Evolutionary conservation across 1,140 invertebrate genomes (phyloP).

Genomic region (Acromyrmex charruanus): DNA sequence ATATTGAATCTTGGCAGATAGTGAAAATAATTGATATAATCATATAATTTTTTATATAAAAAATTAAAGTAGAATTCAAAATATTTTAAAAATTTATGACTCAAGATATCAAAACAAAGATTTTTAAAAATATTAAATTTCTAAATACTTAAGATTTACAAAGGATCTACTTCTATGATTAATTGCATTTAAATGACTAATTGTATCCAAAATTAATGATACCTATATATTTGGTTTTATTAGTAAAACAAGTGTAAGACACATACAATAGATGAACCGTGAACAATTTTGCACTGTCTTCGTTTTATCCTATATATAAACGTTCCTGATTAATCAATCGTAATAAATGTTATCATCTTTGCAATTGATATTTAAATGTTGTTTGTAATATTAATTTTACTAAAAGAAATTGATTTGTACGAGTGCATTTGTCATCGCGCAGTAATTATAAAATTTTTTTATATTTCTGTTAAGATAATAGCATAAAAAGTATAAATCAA

Average conservation of each 20-base stretch:
- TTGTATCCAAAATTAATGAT: constrained; percentile 57
- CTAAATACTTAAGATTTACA: not conserved
- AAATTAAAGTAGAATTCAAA: not conserved
- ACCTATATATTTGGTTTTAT: constrained; percentile 12
- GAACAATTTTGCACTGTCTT: constrained; percentile 50
- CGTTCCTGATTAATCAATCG: constrained; percentile 63
- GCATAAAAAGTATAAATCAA: not conserved
- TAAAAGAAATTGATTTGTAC: constrained; percentile 44
- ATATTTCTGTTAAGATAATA: not conserved
- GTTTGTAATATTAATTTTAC: constrained; percentile 49
- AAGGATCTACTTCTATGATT: constrained; percentile 39
- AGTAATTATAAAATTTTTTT: constrained; percentile 35
- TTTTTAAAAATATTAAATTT: not conserved
- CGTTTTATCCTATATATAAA: constrained; percentile 62
- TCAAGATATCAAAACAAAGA: not conserved
- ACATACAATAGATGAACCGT: constrained; percentile 24
- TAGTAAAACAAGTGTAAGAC: constrained; percentile 19
- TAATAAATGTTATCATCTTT: constrained; percentile 49
- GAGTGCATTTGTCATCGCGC: constrained; percentile 59
- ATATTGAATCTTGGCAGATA: constrained; percentile 31
- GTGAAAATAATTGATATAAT: not conserved
- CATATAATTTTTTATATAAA: not conserved
- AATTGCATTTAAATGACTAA: constrained; percentile 59
- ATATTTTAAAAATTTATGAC: not conserved
- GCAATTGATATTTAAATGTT: constrained; percentile 53